Evolutionary conservation across 2,888 invertebrate genomes (phyloP).

Genomic region (Tanypteryx hageni): DNA sequence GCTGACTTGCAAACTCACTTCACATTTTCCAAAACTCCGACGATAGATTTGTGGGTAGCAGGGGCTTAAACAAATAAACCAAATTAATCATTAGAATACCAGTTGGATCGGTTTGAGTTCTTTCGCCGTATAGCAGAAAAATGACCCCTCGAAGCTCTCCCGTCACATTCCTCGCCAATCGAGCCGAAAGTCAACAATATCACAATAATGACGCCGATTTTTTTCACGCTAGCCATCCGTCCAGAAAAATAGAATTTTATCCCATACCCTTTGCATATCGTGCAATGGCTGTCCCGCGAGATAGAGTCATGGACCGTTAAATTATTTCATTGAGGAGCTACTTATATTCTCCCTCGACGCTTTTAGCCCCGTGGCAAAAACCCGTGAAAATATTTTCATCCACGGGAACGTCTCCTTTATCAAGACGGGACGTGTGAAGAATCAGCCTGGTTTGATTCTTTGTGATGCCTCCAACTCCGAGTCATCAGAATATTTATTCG

Average conservation of each 20-base stretch:
- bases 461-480: neutral
- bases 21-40: too few species aligned
- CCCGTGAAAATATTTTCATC: constrained; percentile 57
- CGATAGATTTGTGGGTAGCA: too few species aligned
- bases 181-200: neutral
- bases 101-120: too few species aligned
- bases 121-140: neutral
- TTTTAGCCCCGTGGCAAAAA: neutral
- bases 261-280: neutral
- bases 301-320: constrained; percentile 23
- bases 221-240: neutral
- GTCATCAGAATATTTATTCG: constrained; percentile 2
- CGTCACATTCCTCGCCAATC: neutral
- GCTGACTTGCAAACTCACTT: too few species aligned
- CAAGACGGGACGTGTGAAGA: constrained; percentile 39
- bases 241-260: neutral
- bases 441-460: constrained; percentile 38
- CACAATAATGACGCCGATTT: neutral
- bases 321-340: constrained; percentile 42
- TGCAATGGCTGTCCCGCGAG: neutral
- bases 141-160: neutral
- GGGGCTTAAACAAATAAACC: too few species aligned
- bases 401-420: constrained; percentile 34
- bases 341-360: neutral
- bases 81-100: too few species aligned